Base-by-base conservation (phyloP, 2,888 invertebrate genomes). In the Dicyrtoma fusca region DNA sequence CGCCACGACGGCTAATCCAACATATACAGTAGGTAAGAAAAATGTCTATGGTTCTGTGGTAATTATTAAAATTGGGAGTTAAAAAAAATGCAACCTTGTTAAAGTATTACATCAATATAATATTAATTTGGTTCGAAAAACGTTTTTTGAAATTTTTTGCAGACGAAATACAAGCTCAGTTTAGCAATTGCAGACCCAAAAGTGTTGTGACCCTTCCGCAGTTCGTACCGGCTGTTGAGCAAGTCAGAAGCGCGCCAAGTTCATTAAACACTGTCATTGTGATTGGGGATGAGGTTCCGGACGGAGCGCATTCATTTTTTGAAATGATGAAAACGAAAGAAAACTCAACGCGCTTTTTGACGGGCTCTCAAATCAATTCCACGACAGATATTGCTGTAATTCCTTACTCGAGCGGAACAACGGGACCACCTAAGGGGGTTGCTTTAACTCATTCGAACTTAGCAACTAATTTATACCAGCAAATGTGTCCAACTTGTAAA, bases 351-450 rank as follows among this genome's bases (percentile, higher is more conserved):
- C 19, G 42, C 1, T 51, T 70, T n/a, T 10, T 53, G 1, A 62
- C n/a, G n/a, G 62, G 62, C 14, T 62, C 53, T 51, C 44, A 62
- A 6, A 49, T 49, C 53, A 63, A 70, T 17, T 42, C 47, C 8
- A 51, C 17, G 19, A 44, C 62, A 13, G 25, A 47, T 14, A 21
- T 53, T 21, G 70, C 70, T 34, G 8, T 61, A 0, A 70, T 70
- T 34, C 70, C 70, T 11, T 70, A 42, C 23, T 68, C 57, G 57
- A 13, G 63, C 71, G 75, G 76, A 25, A 77, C 76, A 0, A 76
- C 81, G 11, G 92, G 93, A 0, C 86, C 91, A 81, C 92, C 92
- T 0, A 92, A 92, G 84, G 92, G 92, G 2, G 92, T 92, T 0
- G 88, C 89, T 87, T 83, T 92, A 11, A 70, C 74, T 13, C 77